Conservation (phyloP, 2,888 invertebrate species). For the Schrankia costaestrigalis region DNA sequence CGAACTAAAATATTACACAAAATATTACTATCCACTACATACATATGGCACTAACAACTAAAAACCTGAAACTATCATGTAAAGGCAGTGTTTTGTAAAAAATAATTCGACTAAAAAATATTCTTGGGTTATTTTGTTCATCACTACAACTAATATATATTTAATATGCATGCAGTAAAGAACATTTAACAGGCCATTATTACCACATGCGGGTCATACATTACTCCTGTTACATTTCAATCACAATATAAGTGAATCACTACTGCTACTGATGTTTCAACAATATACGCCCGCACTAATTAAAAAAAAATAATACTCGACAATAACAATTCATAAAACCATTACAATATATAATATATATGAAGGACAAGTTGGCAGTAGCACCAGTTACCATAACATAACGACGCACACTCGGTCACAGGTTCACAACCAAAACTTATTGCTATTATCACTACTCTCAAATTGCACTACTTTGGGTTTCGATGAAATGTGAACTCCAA, state of each 20-base stretch:
- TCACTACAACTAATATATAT: conserved; percentile 11
- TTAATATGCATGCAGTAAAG: conserved; percentile 17
- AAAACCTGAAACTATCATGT: conserved; percentile 49
- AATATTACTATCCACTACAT: conserved; percentile 65
- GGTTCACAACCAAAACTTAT: conserved; percentile 79
- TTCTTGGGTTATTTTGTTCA: conserved; percentile 10
- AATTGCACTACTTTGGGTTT: conserved; percentile 74
- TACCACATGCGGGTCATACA: conserved; percentile 20
- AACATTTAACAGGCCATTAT: too few relatives aligned
- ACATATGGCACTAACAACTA: conserved; percentile 72
- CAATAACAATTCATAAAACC: conserved; percentile 71
- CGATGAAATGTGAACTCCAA: conserved; percentile 52
- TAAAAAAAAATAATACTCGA: conserved; percentile 72
- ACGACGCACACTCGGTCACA: conserved; percentile 56
- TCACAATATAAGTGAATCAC: conserved; percentile 73
- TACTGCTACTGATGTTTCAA: conserved; percentile 63
- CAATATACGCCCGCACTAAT: conserved; percentile 64
- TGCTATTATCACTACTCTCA: conserved; percentile 75
- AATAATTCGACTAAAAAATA: conserved; percentile 15
- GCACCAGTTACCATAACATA: conserved; percentile 58
- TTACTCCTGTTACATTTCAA: conserved; percentile 73
- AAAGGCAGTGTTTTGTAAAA: conserved; percentile 53
- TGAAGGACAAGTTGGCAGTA: conserved; percentile 63
- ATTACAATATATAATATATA: conserved; percentile 51
- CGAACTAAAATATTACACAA: conserved; percentile 67